phyloP scores from a whole-genome alignment of 2,113 vertebrate species.

The Elaphurus davidianus region DNA sequence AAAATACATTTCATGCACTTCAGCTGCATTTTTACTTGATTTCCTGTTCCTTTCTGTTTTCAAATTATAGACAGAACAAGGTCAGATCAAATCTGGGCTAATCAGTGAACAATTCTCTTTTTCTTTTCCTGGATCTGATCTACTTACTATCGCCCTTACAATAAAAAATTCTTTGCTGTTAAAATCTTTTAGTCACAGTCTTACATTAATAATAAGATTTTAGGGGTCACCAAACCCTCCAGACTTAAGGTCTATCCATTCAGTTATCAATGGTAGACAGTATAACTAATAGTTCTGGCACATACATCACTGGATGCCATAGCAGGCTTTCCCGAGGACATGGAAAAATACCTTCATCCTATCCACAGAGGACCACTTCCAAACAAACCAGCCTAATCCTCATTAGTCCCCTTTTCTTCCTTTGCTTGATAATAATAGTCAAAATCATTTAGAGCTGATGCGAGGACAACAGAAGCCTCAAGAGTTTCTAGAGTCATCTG shows the following conservation, averaged over 20 bases:
- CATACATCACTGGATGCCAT: not conserved
- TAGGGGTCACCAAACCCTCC: not conserved
- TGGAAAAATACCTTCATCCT: not conserved
- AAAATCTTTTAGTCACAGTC: not conserved
- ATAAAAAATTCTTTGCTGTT: not conserved
- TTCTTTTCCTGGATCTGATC: not conserved
- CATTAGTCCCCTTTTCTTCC: not conserved
- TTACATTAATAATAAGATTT: not conserved
- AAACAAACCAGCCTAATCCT: not conserved
- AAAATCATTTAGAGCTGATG: not conserved
- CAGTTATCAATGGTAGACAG: not conserved
- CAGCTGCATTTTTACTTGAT: slow-evolving; percentile 6
- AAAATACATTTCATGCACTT: slow-evolving; percentile 29
- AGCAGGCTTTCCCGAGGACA: not conserved
- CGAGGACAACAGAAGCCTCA: not conserved
- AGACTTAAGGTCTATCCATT: not conserved
- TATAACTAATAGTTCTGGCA: not conserved
- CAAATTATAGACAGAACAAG: not conserved
- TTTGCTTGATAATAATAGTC: not conserved
- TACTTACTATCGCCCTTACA: not conserved
- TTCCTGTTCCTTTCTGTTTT: not conserved
- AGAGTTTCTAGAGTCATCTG: not conserved
- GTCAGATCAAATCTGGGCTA: not conserved
- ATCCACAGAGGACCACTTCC: not conserved
- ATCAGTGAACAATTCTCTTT: not conserved